Base-by-base conservation (phyloP, 2,888 invertebrate species). In the Heteromurus nitidus region DNA sequence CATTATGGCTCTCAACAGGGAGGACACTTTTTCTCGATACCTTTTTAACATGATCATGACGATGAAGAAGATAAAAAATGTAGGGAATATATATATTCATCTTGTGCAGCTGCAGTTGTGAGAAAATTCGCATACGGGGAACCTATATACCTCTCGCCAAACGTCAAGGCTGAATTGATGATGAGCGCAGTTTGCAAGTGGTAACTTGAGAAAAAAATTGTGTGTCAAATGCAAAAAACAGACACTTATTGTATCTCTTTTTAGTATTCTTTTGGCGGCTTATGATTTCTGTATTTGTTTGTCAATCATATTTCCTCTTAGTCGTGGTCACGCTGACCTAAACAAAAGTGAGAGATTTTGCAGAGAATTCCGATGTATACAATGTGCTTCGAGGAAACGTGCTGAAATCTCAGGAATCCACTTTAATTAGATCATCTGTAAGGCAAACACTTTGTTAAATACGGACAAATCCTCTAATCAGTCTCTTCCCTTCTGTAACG, bases 281-380 rank as follows among this genome's bases (percentile, higher is more conserved):
- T 18, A 42, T 47, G 30, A 30, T 47, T 47, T 16, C n/a, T 47
- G n/a, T n/a, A n/a, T 47, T n/a, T n/a, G 16, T 16, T 18, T 44
- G 42, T 28, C 30, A 30, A 30, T 53, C 31, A 68, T 18, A 53
- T 26, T n/a, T 53, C 26, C 31, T 20, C 36, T 55, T 58, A 36
- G 55, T 70, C 69, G 69, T 58, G 69, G 69, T 70, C 36, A 70
- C 31, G 55, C 36, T 70, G 69, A 70, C 69, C 69, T 58, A 55
- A 70, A 55, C 69, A 42, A 20, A 36, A 28, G n/a, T 68, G n/a
- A n/a, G n/a, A n/a, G n/a, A n/a, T n/a, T n/a, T n/a, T n/a, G n/a
- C n/a, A n/a, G n/a, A n/a, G n/a, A n/a, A n/a, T n/a, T n/a, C n/a
- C n/a, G n/a, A n/a, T n/a, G n/a, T n/a, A n/a, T n/a, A n/a, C n/a